Evolutionary conservation across 2,797 vertebrate genomes (phyloP).

Genomic region (Serranus cabrilla): DNA sequence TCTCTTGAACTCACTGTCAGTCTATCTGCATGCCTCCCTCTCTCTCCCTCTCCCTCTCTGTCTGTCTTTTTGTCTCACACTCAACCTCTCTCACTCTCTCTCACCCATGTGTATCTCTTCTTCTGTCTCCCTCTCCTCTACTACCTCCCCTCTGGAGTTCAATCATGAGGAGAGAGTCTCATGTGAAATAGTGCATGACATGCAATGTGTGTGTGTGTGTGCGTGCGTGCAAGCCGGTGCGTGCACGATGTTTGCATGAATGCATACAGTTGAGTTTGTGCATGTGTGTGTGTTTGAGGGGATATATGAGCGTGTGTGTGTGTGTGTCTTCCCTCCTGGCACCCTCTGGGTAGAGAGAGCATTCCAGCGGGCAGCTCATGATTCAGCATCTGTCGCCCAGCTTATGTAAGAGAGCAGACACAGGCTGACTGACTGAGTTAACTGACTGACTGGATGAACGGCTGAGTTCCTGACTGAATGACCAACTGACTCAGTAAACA

Average conservation of each 20-base stretch:
- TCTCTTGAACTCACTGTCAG: constrained; percentile 72
- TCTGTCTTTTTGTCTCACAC: constrained; percentile 42
- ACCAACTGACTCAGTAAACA: constrained; percentile 58
- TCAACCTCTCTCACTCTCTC: constrained; percentile 38
- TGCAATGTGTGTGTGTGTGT: constrained; percentile 34
- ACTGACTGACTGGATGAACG: constrained; percentile 59
- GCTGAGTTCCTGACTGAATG: constrained; percentile 63
- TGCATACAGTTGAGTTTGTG: constrained; percentile 49
- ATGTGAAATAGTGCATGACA: constrained; percentile 79
- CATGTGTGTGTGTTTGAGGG: constrained; percentile 25
- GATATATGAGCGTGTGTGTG: constrained; percentile 34
- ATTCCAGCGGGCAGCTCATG: constrained; percentile 83
- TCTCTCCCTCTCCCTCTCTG: constrained; percentile 13
- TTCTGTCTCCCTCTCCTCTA: constrained; percentile 19
- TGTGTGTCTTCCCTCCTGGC: constrained; percentile 68
- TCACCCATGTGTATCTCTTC: constrained; percentile 24
- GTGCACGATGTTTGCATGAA: constrained; percentile 53
- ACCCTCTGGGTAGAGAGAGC: constrained; percentile 78
- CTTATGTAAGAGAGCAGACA: constrained; percentile 81
- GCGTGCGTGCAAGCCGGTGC: constrained; percentile 18
- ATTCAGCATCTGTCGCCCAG: constrained; percentile 86
- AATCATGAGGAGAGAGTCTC: constrained; percentile 66
- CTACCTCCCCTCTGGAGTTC: constrained; percentile 65
- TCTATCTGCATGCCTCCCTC: constrained; percentile 56
- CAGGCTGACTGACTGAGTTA: constrained; percentile 62